Evolutionary conservation across 1,140 invertebrate species (phyloP), one percentile per base, ranked within the genome.

Genomic region (Patella vulgata): DNA sequence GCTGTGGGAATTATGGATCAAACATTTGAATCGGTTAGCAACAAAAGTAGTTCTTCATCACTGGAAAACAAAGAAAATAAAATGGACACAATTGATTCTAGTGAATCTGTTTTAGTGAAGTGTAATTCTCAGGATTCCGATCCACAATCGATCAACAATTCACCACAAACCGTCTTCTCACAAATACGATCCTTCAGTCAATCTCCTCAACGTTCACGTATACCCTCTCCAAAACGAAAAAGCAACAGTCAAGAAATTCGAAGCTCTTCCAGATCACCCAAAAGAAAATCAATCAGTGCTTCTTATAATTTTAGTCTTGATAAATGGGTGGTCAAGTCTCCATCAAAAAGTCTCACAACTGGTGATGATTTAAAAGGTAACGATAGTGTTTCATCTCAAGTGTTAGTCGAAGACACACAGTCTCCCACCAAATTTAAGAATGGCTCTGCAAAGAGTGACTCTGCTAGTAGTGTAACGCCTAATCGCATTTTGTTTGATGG

Each of bases 401-500:
- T 67, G 3, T 31, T 78, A 5, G 74, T 76, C 8, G 77, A 78
- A 51, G 77, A 78, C 31, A 78, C 74, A 1, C 71, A 69, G 50
- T 75, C 77, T 3, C 77, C 74, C 2, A 63, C 58, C 42, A 71
- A 68, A 31, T 44, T 65, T 46, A 31, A 31, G 9, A n/a, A n/a
- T n/a, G 17, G n/a, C 31, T 28, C 2, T 1, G 19, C n/a, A 30
- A 25, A 21, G 42, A 47, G 44, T 27, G 43, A 30, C 28, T 1
- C n/a, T n/a, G n/a, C n/a, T n/a, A n/a, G n/a, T n/a, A n/a, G n/a
- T n/a, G n/a, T n/a, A n/a, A n/a, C n/a, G 5, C 33, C 33, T 8
- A 36, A 14, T 36, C 14, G 33, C 14, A 36, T 8, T 14, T 36
- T 36, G 14, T 36, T 36, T 36, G 33, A 36, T 8, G 14, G 6